Evolutionary conservation across 1,140 invertebrate species (phyloP).

Genomic region (Trypoxylus dichotomus): DNA sequence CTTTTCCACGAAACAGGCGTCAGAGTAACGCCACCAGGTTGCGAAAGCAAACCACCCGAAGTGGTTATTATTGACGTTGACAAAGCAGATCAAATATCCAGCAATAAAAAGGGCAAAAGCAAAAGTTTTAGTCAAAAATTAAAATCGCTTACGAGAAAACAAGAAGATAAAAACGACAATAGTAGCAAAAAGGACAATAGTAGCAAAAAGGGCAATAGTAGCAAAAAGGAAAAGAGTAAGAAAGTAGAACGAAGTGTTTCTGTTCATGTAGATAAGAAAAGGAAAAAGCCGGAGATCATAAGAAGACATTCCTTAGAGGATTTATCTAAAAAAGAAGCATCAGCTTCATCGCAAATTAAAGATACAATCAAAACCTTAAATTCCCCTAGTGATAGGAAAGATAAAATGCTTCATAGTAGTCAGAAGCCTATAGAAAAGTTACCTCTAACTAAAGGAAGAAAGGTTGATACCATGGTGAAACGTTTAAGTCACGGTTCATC

Average conservation of each 20-base stretch:
- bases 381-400: constrained; percentile 51
- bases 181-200: constrained; percentile 27
- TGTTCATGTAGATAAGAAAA: not conserved
- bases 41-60: constrained; percentile 37
- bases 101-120: constrained; percentile 37
- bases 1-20: constrained; percentile 46
- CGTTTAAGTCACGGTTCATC: constrained; percentile 65
- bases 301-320: constrained; percentile 22
- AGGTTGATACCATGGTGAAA: constrained; percentile 66
- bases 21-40: constrained; percentile 31
- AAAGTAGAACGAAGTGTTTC: not conserved
- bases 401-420: constrained; percentile 68
- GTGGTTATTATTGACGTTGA: constrained; percentile 51
- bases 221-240: constrained; percentile 28
- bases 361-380: constrained; percentile 54
- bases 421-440: constrained; percentile 65
- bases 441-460: constrained; percentile 65
- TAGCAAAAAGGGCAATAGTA: not conserved
- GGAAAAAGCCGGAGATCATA: constrained; percentile 24
- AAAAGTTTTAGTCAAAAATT: constrained; percentile 40
- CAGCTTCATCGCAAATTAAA: constrained; percentile 31
- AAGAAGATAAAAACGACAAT: constrained; percentile 33
- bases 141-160: constrained; percentile 41
- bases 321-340: constrained; percentile 9
- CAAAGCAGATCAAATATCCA: constrained; percentile 48